These are phyloP conservation scores for Odontesthes bonariensis DNA, from an alignment of 2,113 vertebrate genomes.

Conservation along the genomic window DNA sequence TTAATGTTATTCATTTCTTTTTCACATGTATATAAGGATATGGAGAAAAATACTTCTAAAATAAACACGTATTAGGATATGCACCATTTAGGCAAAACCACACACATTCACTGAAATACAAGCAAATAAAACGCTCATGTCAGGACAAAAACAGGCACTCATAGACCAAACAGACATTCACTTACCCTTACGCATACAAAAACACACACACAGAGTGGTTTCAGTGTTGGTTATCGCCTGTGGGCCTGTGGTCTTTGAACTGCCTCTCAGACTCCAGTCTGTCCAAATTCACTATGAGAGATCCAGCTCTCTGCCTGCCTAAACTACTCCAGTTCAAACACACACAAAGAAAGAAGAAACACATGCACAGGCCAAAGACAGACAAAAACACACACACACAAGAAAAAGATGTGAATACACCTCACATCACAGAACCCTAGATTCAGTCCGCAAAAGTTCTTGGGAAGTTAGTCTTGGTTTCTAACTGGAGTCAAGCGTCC, in stretches of 20 bases:
- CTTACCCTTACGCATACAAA: constrained; percentile 25
- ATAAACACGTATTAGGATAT: constrained; percentile 48
- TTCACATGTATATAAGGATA: constrained; percentile 2
- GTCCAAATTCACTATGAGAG: constrained; percentile 79
- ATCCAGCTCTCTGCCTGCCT: constrained; percentile 74
- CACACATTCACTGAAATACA: constrained; percentile 40
- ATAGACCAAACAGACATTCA: constrained; percentile 49
- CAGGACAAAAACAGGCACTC: constrained; percentile 60
- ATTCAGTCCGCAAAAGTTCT: constrained; percentile 58
- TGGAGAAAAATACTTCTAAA: constrained; percentile 51
- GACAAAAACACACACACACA: constrained; percentile 25
- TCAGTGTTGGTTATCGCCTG: constrained; percentile 77
- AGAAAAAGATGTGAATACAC: constrained; percentile 24
- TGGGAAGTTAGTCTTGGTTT: constrained; percentile 52
- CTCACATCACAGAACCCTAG: constrained; percentile 36
- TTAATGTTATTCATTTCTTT: too few species aligned
- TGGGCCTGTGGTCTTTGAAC: constrained; percentile 82
- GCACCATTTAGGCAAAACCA: constrained; percentile 36
- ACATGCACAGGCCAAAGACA: constrained; percentile 40
- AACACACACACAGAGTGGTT: constrained; percentile 49
- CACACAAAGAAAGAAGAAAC: constrained; percentile 58
- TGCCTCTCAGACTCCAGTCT: constrained; percentile 80
- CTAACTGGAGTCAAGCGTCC: constrained; percentile 22
- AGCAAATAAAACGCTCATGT: constrained; percentile 58
- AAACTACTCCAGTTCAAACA: constrained; percentile 74